These are phyloP conservation scores for Plagodis dolabraria DNA, from an alignment of 2,888 invertebrate genomes.

Conservation along the genomic window DNA sequence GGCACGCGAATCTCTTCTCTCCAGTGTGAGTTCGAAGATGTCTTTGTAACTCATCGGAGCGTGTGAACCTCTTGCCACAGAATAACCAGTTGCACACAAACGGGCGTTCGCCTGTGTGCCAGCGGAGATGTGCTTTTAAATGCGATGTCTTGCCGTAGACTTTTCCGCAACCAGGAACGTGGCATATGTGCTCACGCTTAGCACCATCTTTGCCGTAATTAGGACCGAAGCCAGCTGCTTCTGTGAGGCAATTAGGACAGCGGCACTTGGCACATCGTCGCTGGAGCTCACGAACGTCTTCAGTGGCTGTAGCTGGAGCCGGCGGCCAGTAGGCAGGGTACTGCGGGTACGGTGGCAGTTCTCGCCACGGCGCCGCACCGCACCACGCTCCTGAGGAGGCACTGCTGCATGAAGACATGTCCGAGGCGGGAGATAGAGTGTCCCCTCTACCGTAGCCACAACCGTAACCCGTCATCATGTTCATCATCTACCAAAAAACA, in stretches of 20 bases:
- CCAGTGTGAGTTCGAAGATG: slow-evolving; percentile 95
- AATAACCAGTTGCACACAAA: slow-evolving; percentile 95
- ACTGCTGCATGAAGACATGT: slow-evolving; percentile 76
- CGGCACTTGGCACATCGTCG: slow-evolving; percentile 91
- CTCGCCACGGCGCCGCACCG: slow-evolving; percentile 70
- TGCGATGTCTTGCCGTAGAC: slow-evolving; percentile 98
- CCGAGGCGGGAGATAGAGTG: slow-evolving; percentile 76
- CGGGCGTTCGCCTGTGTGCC: slow-evolving; percentile 97
- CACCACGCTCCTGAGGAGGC: slow-evolving; percentile 73
- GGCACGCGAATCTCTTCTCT: slow-evolving; percentile 94
- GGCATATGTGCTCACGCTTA: slow-evolving; percentile 93
- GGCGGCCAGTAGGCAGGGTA: slow-evolving; percentile 80
- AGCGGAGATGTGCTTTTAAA: slow-evolving; percentile 95
- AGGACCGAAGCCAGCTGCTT: slow-evolving; percentile 90
- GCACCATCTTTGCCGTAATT: slow-evolving; percentile 89
- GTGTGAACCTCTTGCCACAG: slow-evolving; percentile 95
- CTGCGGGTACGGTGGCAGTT: slow-evolving; percentile 74
- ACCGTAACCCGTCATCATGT: slow-evolving; percentile 73
- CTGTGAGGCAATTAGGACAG: slow-evolving; percentile 92
- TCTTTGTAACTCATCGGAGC: slow-evolving; percentile 95
- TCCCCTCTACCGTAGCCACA: slow-evolving; percentile 81
- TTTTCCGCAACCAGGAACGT: slow-evolving; percentile 93
- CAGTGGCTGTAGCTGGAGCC: slow-evolving; percentile 66
- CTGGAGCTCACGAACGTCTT: slow-evolving; percentile 84
- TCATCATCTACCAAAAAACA: slow-evolving; percentile 69